Base-by-base conservation (phyloP, 1,140 invertebrate genomes). In the Micrasema longulum region DNA sequence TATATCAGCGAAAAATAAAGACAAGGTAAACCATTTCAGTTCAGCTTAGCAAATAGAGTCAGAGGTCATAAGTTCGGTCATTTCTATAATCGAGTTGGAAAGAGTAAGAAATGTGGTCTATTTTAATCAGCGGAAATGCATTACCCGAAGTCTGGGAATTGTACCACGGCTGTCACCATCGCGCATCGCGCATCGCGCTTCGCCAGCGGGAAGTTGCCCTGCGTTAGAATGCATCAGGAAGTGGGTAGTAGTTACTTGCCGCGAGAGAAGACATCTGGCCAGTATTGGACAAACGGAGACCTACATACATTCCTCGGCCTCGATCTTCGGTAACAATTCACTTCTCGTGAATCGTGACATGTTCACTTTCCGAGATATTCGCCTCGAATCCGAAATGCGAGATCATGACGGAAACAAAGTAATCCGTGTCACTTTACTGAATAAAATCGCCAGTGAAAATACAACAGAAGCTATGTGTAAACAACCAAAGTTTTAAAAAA, bases 231-330 rank as follows among this genome's bases (percentile, higher is more conserved):
- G 10, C n/a, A 60, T 20, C 11, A 53, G 50, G 50, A 14, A 53
- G n/a, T 14, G 11, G 20, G 48, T 23, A n/a, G n/a, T n/a, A n/a
- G n/a, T n/a, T n/a, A 31, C 26, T 2, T 4, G 20, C 48, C 11
- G 1, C 20, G 48, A 52, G 35, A 55, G 52, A 55, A 55, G 26
- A 60, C 60, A 64, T 57, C 53, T 57, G 26, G 60, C 23, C 43
- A 41, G 43, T 41, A 43, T 16, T 64, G 43, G 60, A 64, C 60
- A 16, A 35, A 23, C 60, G 60, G 43, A 64, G 43, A 64, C 43
- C 60, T 64, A 57, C 60, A 64, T 64, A 57, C 60, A 64, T 47
- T 64, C 22, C 43, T 45, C 43, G 60, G 60, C 43, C 43, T 26
- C 41, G 20, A 47, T 47, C 22, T 12, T 48, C 43, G 43, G 60